Percentiles rank a stretch among this genome's conserved stretches.
phyloP scores from a whole-genome alignment of 2,113 vertebrate genomes.

The Saccopteryx bilineata region DNA sequence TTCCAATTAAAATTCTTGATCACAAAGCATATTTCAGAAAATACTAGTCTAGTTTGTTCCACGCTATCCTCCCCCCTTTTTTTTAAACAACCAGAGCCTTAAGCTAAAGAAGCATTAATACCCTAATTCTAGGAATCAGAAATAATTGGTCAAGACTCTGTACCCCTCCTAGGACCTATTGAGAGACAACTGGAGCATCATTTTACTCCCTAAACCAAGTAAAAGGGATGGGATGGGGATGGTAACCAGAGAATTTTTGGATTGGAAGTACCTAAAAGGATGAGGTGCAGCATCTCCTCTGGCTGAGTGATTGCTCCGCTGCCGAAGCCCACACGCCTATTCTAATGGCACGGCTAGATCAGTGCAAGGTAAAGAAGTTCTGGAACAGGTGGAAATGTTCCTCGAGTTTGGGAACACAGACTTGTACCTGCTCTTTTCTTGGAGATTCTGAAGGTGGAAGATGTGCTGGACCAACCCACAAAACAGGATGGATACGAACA shows the following conservation, averaged over 20 bases:
- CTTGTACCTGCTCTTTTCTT: not conserved
- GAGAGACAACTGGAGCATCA: not conserved
- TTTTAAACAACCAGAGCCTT: not conserved
- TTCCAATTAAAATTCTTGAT: constrained; percentile 42
- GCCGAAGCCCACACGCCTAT: not conserved
- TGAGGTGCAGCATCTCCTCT: not conserved
- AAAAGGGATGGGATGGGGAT: not conserved
- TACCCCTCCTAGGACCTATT: not conserved
- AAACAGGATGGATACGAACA: not conserved
- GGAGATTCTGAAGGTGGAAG: not conserved
- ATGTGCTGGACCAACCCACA: not conserved
- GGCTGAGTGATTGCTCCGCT: not conserved
- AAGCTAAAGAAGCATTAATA: constrained; percentile 19
- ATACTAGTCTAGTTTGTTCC: not conserved
- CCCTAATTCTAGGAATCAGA: constrained; percentile 26
- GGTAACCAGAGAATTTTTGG: not conserved
- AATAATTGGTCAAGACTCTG: not conserved
- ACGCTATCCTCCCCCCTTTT: not conserved
- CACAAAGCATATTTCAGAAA: constrained; percentile 22
- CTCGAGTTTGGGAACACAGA: not conserved
- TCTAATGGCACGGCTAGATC: not conserved
- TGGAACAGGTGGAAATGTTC: not conserved
- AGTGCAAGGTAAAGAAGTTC: not conserved
- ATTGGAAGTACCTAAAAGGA: not conserved
- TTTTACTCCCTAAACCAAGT: constrained; percentile 6